These are phyloP conservation scores for Seriola aureovittata DNA, from an alignment of 2,113 vertebrate genomes.

Conservation along the genomic window DNA sequence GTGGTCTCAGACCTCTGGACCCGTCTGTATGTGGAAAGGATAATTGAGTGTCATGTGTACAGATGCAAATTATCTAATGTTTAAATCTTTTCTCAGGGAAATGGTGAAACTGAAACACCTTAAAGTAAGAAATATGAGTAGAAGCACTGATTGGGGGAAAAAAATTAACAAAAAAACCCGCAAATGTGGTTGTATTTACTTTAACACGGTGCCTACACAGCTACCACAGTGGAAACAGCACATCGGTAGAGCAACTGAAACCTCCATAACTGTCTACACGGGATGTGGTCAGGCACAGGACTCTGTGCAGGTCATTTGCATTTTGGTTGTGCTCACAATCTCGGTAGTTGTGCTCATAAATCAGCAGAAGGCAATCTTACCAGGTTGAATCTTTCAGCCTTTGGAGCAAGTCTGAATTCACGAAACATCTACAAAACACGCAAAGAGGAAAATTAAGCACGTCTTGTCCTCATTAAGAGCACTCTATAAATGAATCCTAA, in stretches of 20 bases:
- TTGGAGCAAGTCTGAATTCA: neutral
- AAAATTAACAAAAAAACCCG: neutral
- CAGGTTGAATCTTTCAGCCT: neutral
- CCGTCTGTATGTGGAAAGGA: neutral
- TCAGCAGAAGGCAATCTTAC: neutral
- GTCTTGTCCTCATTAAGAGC: neutral
- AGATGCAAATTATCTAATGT: conserved; percentile 35
- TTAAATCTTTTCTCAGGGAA: neutral
- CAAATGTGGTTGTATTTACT: too few species aligned
- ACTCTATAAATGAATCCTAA: neutral
- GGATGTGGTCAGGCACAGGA: neutral
- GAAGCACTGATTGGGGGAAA: neutral
- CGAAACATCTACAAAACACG: neutral
- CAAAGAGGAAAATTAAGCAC: neutral
- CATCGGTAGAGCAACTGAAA: neutral
- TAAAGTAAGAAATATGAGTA: neutral
- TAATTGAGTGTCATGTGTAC: conserved; percentile 14
- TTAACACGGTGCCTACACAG: neutral
- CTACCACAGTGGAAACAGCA: too few species aligned
- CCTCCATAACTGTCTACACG: neutral
- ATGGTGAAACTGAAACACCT: neutral
- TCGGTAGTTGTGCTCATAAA: neutral
- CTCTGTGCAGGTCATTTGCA: neutral
- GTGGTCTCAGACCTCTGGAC: too few species aligned
- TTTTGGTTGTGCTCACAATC: neutral